A percentile compares a stretch with the other conserved stretches of the same genome.
Conservation (phyloP, 2,797 vertebrate species). For the Rhinoraja longicauda region DNA sequence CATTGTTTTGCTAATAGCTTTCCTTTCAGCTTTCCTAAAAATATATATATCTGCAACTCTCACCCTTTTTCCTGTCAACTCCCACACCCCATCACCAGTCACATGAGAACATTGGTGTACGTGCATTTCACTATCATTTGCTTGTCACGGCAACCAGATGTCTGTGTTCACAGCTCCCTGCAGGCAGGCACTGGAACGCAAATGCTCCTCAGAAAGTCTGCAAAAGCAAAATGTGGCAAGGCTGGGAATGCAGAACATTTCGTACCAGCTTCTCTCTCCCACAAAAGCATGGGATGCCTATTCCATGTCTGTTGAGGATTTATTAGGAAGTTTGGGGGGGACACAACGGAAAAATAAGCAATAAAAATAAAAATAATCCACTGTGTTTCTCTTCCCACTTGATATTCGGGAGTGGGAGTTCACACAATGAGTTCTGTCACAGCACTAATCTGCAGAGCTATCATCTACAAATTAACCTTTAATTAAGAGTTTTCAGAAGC, state of each 20-base stretch:
- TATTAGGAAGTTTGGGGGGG: neutral
- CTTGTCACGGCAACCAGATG: conserved; percentile 34
- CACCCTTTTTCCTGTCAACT: conserved; percentile 25
- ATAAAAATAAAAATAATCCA: conserved; percentile 10
- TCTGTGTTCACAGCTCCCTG: conserved; percentile 20
- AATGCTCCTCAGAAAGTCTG: neutral
- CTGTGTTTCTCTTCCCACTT: neutral
- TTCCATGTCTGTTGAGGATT: neutral
- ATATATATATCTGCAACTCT: conserved; percentile 1
- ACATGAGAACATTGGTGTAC: conserved; percentile 11
- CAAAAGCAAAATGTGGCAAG: neutral
- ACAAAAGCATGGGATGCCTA: neutral
- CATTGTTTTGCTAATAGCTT: neutral
- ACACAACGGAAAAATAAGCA: neutral
- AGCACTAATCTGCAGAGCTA: conserved; percentile 29
- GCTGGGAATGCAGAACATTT: neutral
- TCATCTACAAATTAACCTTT: conserved; percentile 39
- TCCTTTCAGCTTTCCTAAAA: neutral
- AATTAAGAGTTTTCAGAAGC: conserved; percentile 36
- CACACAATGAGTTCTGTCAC: conserved; percentile 31
- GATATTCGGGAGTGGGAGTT: conserved; percentile 23
- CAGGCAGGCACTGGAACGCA: neutral
- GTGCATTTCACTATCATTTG: conserved; percentile 32
- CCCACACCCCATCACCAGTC: conserved; percentile 5
- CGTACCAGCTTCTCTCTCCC: neutral